These are phyloP conservation scores for Taeniopygia guttata DNA, from an alignment of 2,797 vertebrate species.

Conservation along the genomic window DNA sequence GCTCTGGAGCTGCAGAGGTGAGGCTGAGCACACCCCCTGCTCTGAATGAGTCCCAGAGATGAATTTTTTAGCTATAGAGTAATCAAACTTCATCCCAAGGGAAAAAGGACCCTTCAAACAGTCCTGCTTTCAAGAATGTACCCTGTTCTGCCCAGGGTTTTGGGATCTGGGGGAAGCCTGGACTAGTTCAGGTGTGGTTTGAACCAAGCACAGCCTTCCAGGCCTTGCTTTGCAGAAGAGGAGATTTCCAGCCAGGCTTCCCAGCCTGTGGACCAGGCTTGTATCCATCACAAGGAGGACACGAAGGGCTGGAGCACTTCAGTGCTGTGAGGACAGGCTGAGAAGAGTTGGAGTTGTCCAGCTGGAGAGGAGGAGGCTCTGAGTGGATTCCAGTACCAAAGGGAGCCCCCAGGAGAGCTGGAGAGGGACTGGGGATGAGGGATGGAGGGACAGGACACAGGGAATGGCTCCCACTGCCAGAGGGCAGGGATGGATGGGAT, in stretches of 20 bases:
- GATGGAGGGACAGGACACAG: neutral
- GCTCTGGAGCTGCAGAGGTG: neutral
- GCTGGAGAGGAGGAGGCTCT: neutral
- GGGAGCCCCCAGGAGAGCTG: neutral
- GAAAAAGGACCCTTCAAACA: neutral
- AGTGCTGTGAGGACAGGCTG: neutral
- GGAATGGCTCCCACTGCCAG: neutral
- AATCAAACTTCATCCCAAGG: neutral
- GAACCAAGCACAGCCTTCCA: neutral
- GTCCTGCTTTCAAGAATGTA: neutral
- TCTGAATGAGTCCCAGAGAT: neutral
- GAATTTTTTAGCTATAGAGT: neutral
- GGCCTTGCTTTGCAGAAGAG: neutral
- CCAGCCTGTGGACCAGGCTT: neutral
- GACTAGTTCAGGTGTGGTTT: neutral
- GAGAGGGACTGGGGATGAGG: neutral
- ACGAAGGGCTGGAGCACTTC: neutral
- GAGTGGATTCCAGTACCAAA: neutral
- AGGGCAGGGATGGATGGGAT: accelerated
- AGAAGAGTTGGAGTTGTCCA: neutral
- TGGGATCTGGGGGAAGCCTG: neutral
- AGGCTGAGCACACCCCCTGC: neutral
- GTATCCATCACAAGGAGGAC: neutral
- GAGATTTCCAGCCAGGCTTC: neutral
- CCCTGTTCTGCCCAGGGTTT: neutral